Evolutionary conservation across 2,888 invertebrate genomes (phyloP).

Genomic region (Apoderus coryli): DNA sequence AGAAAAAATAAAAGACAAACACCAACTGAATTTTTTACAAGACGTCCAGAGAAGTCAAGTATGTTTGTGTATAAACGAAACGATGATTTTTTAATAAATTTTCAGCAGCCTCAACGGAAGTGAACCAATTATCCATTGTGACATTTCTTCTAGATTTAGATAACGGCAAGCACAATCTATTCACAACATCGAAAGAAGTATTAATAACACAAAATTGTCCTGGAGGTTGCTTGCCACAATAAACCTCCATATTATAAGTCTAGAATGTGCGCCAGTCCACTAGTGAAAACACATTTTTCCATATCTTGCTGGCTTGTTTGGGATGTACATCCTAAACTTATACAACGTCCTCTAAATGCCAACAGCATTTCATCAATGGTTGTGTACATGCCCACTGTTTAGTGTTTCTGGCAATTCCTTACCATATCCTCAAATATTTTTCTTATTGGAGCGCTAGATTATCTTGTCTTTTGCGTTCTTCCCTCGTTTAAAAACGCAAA

Average conservation of each 20-base stretch:
- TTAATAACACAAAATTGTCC: conserved; percentile 6
- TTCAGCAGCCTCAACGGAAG: conserved; percentile 8
- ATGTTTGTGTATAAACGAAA: too few relatives aligned
- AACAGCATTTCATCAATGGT: conserved; percentile 9
- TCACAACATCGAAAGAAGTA: conserved; percentile 7
- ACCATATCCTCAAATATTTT: conserved; percentile 3
- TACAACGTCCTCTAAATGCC: conserved; percentile 8
- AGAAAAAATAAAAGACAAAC: too few relatives aligned
- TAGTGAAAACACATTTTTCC: conserved; percentile 8
- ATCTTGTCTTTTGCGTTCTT: conserved; percentile 6
- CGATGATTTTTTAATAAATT: conserved; percentile 10
- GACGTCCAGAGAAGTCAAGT: too few relatives aligned
- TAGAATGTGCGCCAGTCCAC: conserved; percentile 8
- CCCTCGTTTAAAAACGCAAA: conserved; percentile 6
- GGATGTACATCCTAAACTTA: conserved; percentile 9
- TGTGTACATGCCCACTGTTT: conserved; percentile 5
- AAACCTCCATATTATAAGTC: conserved; percentile 8
- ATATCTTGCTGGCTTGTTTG: conserved; percentile 10
- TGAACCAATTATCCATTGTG: conserved; percentile 12
- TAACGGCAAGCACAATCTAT: conserved; percentile 5
- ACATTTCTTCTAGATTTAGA: conserved; percentile 9
- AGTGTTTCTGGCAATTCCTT: conserved; percentile 9
- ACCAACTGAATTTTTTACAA: too few relatives aligned
- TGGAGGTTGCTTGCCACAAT: conserved; percentile 7
- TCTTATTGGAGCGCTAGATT: conserved; percentile 2